Evolutionary conservation across 2,797 vertebrate genomes (phyloP), one percentile per base, ranked within the genome.

Genomic region (Crypturellus tataupa): DNA sequence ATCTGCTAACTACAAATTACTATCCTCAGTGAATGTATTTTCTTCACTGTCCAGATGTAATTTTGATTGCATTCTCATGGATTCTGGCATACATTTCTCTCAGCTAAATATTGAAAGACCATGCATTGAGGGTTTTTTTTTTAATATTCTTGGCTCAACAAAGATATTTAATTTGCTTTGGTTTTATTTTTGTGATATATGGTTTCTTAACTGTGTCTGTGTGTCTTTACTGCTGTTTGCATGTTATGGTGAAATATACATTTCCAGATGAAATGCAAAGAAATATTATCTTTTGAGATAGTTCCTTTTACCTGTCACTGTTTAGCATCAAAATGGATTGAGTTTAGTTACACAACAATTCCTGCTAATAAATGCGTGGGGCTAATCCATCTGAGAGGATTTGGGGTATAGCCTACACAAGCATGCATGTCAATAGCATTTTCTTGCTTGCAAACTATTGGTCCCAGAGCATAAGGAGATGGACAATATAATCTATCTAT

Each of bases 241-340:
- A 55, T 16, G 35, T 46, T 25, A 40, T 3, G 4, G 2, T 21
- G 31, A 40, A 42, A 76, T 8, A 19, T 2, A 40, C 81, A 60
- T 35, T 40, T 35, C 7, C 1, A 0, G 0, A 8, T 78, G 25
- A 59, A 63, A 53, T n/a, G 42, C 33, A 39, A 83, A 59, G 10
- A 9, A 47, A 6, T 9, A 0, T 0, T 17, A 5, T 27, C 35
- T 77, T 65, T 53, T 27, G 8, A 29, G 44, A 75, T 62, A 58
- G 31, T 49, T 53, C 37, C 44, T 60, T 81, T 72, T 59, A 7
- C 7, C 14, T 53, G 39, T 47, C 27, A 11, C 39, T 55, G 51
- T 24, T 73, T 13, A 70, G 63, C 46, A 14, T n/a, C 6, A 49
- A 35, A n/a, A 47, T 29, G 5, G 20, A 25, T 9, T 18, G n/a